A percentile compares a stretch with the other conserved stretches of the same genome.
Conservation (phyloP, 2,113 vertebrate species). For the Ochotona princeps region DNA sequence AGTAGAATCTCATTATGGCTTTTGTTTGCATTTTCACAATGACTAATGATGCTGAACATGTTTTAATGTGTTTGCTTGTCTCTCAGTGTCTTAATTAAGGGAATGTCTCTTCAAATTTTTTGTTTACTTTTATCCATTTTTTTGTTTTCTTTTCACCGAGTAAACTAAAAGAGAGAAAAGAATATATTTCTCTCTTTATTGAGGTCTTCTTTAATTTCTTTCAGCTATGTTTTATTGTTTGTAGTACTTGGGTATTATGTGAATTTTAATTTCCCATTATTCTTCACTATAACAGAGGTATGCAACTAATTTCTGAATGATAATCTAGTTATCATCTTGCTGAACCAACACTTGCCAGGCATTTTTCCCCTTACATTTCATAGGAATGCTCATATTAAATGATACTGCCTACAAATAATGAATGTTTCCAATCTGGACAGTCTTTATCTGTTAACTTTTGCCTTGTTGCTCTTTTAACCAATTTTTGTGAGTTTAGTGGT, state of each 20-base stretch:
- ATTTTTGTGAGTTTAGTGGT: not conserved
- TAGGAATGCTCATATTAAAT: not conserved
- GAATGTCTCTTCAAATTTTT: not conserved
- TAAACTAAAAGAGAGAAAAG: not conserved
- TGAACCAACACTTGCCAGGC: not conserved
- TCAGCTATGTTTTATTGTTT: not conserved
- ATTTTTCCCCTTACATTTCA: not conserved
- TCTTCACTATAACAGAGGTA: not conserved
- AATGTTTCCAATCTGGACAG: not conserved
- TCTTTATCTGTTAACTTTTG: slow-evolving; percentile 18
- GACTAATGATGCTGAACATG: not conserved
- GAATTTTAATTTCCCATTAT: not conserved
- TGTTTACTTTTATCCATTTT: not conserved
- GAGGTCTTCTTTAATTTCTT: slow-evolving; percentile 27
- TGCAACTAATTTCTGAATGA: slow-evolving; percentile 16
- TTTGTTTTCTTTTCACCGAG: not conserved
- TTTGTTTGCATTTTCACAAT: not conserved
- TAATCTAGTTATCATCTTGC: not conserved
- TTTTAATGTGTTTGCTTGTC: not conserved
- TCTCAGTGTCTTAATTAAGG: not conserved
- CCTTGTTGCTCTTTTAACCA: not conserved
- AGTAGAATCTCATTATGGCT: not conserved
- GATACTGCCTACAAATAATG: not conserved
- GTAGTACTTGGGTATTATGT: not conserved
- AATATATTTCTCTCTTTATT: not conserved